A percentile compares a stretch with the other conserved stretches of the same genome.
These are phyloP conservation scores for Pyrochroa serraticornis DNA, from an alignment of 2,888 invertebrate species.

Conservation along the genomic window DNA sequence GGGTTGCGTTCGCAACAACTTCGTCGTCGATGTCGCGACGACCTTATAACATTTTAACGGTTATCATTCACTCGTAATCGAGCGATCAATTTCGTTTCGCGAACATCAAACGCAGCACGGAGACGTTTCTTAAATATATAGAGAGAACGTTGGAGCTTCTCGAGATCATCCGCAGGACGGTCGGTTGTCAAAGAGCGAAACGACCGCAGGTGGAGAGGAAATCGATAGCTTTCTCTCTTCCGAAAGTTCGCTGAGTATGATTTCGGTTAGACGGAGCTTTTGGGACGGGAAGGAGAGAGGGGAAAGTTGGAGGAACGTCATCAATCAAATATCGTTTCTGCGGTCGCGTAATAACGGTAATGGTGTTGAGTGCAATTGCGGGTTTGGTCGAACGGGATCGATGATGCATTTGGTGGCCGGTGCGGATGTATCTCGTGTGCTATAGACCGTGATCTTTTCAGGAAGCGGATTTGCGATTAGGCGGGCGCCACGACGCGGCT, in stretches of 20 bases:
- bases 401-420: conserved; percentile 14
- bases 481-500: conserved; percentile 16
- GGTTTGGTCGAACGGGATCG: conserved; percentile 15
- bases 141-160: background rate
- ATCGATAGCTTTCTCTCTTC: conserved; percentile 5
- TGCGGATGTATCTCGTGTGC: conserved; percentile 18
- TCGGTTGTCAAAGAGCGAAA: conserved; percentile 5
- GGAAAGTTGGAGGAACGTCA: background rate
- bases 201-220: conserved; percentile 3
- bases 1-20: background rate
- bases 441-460: conserved; percentile 23
- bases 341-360: conserved; percentile 19
- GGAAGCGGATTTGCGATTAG: conserved; percentile 17
- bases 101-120: conserved; percentile 1
- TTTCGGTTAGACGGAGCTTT: background rate
- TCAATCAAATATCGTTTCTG: conserved; percentile 10
- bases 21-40: background rate
- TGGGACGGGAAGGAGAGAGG: background rate
- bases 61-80: background rate
- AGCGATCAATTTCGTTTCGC: background rate
- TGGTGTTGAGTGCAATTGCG: conserved; percentile 21
- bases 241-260: background rate
- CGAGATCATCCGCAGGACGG: background rate
- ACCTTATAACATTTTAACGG: background rate
- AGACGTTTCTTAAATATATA: conserved; percentile 9